phyloP scores from a whole-genome alignment of 2,888 invertebrate species.

The Nymphalis c-album region DNA sequence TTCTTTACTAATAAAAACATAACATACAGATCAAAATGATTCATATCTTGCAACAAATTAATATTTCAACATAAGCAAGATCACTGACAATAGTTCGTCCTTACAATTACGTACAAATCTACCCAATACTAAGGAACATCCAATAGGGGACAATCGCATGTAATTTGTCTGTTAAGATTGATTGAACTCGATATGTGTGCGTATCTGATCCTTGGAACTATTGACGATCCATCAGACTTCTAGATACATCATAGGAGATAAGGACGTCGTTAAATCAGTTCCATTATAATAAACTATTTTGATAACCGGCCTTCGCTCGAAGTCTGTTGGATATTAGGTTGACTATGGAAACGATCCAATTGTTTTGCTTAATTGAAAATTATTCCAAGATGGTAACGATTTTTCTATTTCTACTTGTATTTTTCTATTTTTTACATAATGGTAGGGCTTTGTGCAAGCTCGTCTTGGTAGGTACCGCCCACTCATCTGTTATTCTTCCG shows the following conservation, averaged over 20 bases:
- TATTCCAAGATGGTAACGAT: too few relatives aligned
- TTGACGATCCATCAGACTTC: slow-evolving; percentile 17
- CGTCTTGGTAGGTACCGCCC: too few relatives aligned
- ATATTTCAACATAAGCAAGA: not conserved
- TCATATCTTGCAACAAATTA: not conserved
- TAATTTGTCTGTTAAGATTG: slow-evolving; percentile 33
- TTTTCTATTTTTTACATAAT: too few relatives aligned
- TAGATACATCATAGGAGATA: not conserved
- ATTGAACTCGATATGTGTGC: slow-evolving; percentile 27
- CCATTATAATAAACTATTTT: not conserved
- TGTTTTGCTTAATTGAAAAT: too few relatives aligned
- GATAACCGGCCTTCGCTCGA: too few relatives aligned
- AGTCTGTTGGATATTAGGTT: too few relatives aligned
- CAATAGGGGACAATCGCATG: slow-evolving; percentile 19
- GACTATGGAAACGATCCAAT: too few relatives aligned
- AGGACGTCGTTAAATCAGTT: slow-evolving; percentile 1
- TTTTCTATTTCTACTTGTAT: too few relatives aligned
- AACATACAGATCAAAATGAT: too few relatives aligned
- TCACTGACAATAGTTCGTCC: not conserved
- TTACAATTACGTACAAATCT: not conserved
- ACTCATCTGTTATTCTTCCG: too few relatives aligned
- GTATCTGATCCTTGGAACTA: slow-evolving; percentile 18
- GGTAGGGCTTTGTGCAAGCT: too few relatives aligned
- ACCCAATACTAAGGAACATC: slow-evolving; percentile 3
- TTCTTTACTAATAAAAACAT: too few relatives aligned